Evolutionary conservation across 2,888 invertebrate genomes (phyloP), one percentile per base, ranked within the genome.

Genomic region (Hyposoter didymator): DNA sequence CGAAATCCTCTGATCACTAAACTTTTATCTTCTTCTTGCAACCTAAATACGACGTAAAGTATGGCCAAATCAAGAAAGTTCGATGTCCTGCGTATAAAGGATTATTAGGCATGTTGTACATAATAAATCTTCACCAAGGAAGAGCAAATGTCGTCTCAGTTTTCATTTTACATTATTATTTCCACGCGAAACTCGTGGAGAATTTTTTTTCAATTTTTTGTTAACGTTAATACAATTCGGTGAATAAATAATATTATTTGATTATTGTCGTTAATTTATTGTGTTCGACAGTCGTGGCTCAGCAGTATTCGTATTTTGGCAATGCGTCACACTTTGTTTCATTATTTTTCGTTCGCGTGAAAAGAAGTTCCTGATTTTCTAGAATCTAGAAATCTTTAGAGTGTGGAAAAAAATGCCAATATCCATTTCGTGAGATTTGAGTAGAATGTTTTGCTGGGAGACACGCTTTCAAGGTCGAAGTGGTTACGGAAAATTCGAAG

Each of bases 51-150:
- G n/a, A 70, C 55, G 39, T 75, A 62, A 75, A 74, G 78, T 81
- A 78, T 75, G 75, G 80, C 74, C 75, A 86, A 81, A 83, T 76
- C 39, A 78, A 75, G 64, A 84, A 66, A 81, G 74, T 84, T 74
- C 81, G 69, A 88, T 82, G 82, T 69, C 84, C 87, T 85, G 84
- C 83, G 78, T 32, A 7, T 86, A 82, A 85, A 55, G 82, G 84
- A 59, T 59, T 79, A 78, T 72, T 86, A 85, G 87, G 84, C 84
- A 84, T 84, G 80, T 80, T 88, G 86, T 88, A 88, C 85, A 87
- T 87, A 85, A 88, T 88, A 87, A 88, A 87, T 84, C 84, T 84
- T 85, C 82, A 67, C 67, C 82, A 81, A 82, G 88, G 69, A 83
- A 86, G 55, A n/a, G 62, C 82, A 22, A 82, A 49, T 62, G 73